Conservation (phyloP, 2,888 invertebrate species). For the Microctonus brassicae region DNA sequence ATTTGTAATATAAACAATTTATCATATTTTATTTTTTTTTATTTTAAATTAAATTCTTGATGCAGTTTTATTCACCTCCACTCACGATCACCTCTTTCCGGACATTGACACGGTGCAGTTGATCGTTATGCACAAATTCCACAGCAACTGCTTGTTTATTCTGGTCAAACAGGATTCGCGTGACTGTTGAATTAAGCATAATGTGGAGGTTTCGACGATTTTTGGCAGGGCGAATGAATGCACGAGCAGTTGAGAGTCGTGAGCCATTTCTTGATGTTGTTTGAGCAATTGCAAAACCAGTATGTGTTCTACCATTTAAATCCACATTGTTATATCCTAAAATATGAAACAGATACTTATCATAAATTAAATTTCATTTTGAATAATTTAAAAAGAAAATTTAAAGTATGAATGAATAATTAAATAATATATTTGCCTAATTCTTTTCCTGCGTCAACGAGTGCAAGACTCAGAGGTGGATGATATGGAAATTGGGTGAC, state of each 20-base stretch:
- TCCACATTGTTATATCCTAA: conserved; percentile 82
- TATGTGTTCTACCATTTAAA: conserved; percentile 83
- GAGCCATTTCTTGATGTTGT: conserved; percentile 90
- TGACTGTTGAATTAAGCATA: conserved; percentile 85
- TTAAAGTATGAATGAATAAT: not conserved
- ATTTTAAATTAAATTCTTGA: not conserved
- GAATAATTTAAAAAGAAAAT: not conserved
- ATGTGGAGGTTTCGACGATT: conserved; percentile 85
- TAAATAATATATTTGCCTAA: conserved; percentile 72
- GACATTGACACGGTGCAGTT: conserved; percentile 74
- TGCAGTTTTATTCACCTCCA: conserved; percentile 64
- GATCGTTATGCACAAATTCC: conserved; percentile 75
- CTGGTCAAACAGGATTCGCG: conserved; percentile 80
- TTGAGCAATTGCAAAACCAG: conserved; percentile 90
- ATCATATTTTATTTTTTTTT: not conserved
- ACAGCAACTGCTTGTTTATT: conserved; percentile 82
- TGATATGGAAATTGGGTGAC: conserved; percentile 89
- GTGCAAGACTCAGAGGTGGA: conserved; percentile 83
- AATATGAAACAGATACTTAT: not conserved
- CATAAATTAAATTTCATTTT: not conserved
- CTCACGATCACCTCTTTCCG: conserved; percentile 79
- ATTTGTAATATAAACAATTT: not conserved
- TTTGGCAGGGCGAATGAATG: conserved; percentile 85
- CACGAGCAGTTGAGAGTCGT: conserved; percentile 83
- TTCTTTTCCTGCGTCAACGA: conserved; percentile 84